Conservation (phyloP, 2,113 vertebrate species). For the Eretmodus cyanostictus region DNA sequence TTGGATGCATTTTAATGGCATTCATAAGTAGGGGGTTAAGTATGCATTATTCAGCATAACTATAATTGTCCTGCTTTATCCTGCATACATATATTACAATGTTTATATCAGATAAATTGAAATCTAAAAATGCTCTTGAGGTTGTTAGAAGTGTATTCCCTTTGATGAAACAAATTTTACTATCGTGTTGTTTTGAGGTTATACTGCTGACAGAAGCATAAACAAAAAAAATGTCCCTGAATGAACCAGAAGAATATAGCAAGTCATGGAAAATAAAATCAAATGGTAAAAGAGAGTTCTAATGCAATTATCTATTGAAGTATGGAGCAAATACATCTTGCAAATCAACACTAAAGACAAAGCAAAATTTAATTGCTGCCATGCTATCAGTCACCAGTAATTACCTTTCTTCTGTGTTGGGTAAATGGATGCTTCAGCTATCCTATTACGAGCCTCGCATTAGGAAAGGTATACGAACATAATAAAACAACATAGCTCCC, state of each 20-base stretch:
- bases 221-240: neutral
- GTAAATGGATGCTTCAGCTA: neutral
- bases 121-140: neutral
- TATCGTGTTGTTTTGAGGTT: slow-evolving; percentile 12
- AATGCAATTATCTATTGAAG: neutral
- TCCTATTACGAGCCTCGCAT: neutral
- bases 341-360: neutral
- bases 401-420: neutral
- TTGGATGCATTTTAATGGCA: neutral
- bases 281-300: neutral
- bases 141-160: neutral
- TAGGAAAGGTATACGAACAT: neutral
- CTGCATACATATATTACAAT: neutral
- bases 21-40: neutral
- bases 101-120: neutral
- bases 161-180: neutral
- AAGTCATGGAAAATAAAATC: neutral
- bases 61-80: neutral
- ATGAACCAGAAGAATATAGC: neutral
- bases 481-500: neutral
- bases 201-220: neutral
- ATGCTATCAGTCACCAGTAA: slow-evolving; percentile 4
- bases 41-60: neutral
- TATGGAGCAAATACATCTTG: neutral
- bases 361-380: slow-evolving; percentile 13